Conservation (phyloP, 2,113 vertebrate species). For the Callipepla californica region DNA sequence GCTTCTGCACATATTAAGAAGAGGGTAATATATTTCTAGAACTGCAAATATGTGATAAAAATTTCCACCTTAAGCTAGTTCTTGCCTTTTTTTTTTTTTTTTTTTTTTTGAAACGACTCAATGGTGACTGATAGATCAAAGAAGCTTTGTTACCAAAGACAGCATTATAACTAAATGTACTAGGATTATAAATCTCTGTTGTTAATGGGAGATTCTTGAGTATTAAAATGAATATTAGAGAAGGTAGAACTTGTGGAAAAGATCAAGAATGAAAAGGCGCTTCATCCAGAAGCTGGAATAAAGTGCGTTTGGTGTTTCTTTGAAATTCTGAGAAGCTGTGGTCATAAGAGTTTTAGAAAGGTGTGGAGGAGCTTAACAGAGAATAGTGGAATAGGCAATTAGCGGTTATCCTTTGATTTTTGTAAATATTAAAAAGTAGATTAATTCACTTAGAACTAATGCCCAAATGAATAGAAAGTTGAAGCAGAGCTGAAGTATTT, state of each 20-base stretch:
- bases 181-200: not conserved
- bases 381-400: not conserved
- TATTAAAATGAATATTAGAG: not conserved
- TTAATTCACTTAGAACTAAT: not conserved
- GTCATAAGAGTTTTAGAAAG: not conserved
- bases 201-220: not conserved
- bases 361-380: not conserved
- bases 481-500: not conserved
- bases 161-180: not conserved
- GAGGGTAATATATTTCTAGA: not conserved
- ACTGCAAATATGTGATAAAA: rapidly evolving
- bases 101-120: not conserved
- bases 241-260: not conserved
- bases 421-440: not conserved
- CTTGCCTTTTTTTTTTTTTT: not conserved
- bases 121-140: rapidly evolving
- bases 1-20: not conserved
- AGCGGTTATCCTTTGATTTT: not conserved
- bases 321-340: not conserved
- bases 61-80: rapidly evolving
- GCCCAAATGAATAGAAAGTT: not conserved
- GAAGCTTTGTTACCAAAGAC: not conserved
- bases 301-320: not conserved
- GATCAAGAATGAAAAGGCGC: not conserved
- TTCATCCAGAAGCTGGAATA: not conserved